phyloP scores from a whole-genome alignment of 2,797 vertebrate genomes.

The Carcharodon carcharias region DNA sequence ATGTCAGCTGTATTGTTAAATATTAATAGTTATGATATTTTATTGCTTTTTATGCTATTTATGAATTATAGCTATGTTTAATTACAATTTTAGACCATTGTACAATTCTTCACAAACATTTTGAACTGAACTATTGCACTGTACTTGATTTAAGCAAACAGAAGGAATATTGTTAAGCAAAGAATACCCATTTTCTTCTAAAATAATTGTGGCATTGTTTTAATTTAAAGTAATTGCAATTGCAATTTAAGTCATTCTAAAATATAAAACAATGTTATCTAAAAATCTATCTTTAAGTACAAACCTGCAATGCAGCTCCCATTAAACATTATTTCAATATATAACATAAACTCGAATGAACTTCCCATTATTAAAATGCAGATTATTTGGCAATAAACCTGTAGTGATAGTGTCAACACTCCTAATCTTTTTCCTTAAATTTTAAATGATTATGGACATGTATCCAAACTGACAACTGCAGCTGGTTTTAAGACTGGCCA shows the following conservation, averaged over 20 bases:
- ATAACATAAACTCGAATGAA: neutral
- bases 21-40: neutral
- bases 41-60: neutral
- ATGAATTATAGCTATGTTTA: neutral
- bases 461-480: neutral
- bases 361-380: neutral
- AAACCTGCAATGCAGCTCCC: neutral
- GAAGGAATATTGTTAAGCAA: neutral
- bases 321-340: neutral
- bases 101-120: conserved; percentile 4
- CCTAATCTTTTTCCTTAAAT: neutral
- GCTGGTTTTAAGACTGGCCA: neutral
- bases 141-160: neutral
- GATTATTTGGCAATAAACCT: neutral
- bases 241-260: conserved; percentile 7
- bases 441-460: neutral
- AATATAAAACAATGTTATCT: neutral
- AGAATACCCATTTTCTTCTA: neutral
- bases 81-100: conserved; percentile 15
- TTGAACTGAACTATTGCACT: conserved; percentile 11
- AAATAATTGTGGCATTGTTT: neutral
- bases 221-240: neutral
- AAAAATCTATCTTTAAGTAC: neutral
- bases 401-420: neutral
- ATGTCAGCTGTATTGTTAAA: neutral